Evolutionary conservation across 2,113 vertebrate genomes (phyloP), one percentile per base, ranked within the genome.

Genomic region (Epinephelus cyanopodus): DNA sequence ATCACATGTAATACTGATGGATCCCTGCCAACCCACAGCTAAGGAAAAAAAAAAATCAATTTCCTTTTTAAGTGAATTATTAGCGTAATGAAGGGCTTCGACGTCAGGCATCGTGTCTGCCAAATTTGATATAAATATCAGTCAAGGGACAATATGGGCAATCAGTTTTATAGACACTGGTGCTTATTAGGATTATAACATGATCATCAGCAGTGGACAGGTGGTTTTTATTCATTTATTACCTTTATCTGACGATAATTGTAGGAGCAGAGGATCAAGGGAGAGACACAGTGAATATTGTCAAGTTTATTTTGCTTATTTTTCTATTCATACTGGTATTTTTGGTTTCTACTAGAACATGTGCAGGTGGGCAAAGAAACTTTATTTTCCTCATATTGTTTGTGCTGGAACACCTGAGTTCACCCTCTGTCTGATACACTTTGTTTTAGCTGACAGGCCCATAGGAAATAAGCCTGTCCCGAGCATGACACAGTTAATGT

Each of bases 31-130:
- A 66, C n/a, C 45, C 39, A 27, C 53, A 81, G 65, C 64, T 1
- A 0, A 61, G 54, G 37, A 17, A 9, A 27, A 27, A 8, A 27
- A 27, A 69, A 71, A 82, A 65, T 65, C 61, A 82, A 89, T 90
- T 90, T 90, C 82, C 79, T 77, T 45, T 45, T 61, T 68, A 48
- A 73, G 27, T 65, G 61, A 84, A 82, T 89, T 86, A 91, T 90
- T 86, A 86, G 48, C 67, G 77, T 67, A 84, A 87, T 81, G 1
- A 90, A 66, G n/a, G 60, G 6, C 69, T 82, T 82, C 63, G 66
- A 53, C 23, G 33, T 52, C 4, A 33, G 37, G 18, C 25, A 48
- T 66, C 47, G 66, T 23, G 13, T 50, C 54, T 33, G 52, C 29
- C 62, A 65, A 37, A 62, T 33, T 53, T 58, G 54, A 86, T 75